A percentile compares a stretch with the other conserved stretches of the same genome.
Evolutionary conservation across 2,797 vertebrate species (phyloP).

Genomic region (Anguilla pacifica): DNA sequence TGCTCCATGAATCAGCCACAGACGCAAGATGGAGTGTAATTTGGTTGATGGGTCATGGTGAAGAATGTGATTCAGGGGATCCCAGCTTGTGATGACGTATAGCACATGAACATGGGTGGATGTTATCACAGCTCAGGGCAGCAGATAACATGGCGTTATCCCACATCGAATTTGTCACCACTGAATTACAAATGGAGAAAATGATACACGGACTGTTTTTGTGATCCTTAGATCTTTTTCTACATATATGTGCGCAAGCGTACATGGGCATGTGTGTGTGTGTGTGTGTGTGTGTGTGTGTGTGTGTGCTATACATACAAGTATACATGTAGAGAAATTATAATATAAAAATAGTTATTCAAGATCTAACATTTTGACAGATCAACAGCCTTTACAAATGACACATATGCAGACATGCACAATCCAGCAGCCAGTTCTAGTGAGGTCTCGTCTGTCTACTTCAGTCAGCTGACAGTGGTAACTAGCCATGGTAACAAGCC

Average conservation of each 20-base stretch:
- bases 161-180: neutral
- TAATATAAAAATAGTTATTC: neutral
- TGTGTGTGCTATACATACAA: too few species aligned
- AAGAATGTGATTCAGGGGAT: constrained; percentile 11
- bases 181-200: neutral
- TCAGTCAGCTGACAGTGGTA: neutral
- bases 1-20: constrained; percentile 20
- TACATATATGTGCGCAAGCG: neutral
- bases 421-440: neutral
- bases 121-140: neutral
- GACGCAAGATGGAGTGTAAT: neutral
- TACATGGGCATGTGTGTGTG: too few species aligned
- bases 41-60: neutral
- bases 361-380: neutral
- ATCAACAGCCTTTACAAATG: neutral
- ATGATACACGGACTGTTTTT: neutral
- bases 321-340: neutral
- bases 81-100: neutral
- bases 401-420: neutral
- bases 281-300: too few species aligned
- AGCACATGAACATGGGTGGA: neutral
- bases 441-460: neutral
- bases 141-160: neutral
- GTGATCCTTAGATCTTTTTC: neutral
- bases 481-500: neutral